A percentile compares a stretch with the other conserved stretches of the same genome.
Evolutionary conservation across 2,113 vertebrate genomes (phyloP).

Genomic region (Mus pahari): DNA sequence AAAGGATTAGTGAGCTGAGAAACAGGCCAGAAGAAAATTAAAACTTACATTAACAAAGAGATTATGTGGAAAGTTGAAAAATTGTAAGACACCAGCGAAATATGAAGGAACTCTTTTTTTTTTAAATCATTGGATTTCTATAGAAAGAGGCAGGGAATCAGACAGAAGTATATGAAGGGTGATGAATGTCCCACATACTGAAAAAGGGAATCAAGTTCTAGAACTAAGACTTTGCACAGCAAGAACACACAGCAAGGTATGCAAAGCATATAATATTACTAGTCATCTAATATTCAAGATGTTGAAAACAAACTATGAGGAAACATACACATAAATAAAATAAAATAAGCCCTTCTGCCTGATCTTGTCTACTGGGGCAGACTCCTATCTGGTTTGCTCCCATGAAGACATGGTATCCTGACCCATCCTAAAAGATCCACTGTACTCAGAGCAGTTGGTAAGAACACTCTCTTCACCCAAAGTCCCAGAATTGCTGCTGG

Average conservation of each 20-base stretch:
- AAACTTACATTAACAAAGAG: not conserved
- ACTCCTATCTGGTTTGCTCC: too few species aligned
- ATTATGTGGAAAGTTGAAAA: not conserved
- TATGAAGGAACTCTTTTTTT: not conserved
- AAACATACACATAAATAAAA: not conserved
- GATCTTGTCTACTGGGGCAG: too few species aligned
- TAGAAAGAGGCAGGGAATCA: not conserved
- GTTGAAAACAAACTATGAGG: not conserved
- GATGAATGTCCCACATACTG: not conserved
- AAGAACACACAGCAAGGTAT: not conserved
- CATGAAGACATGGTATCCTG: too few species aligned
- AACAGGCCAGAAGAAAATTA: constrained; percentile 1
- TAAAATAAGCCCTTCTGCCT: not conserved
- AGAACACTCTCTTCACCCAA: too few species aligned
- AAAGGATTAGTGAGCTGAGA: not conserved
- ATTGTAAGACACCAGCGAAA: not conserved
- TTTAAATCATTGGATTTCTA: not conserved
- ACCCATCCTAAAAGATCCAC: too few species aligned
- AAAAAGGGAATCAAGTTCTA: not conserved
- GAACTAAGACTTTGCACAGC: not conserved
- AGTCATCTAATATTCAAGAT: constrained; percentile 5
- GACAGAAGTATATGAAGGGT: not conserved
- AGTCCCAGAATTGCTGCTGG: too few species aligned
- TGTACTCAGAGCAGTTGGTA: too few species aligned
- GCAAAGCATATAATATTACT: not conserved